These are phyloP conservation scores for Actinernus sp. DNA, from an alignment of 92 coral and sea anemone species.

Conservation along the genomic window DNA sequence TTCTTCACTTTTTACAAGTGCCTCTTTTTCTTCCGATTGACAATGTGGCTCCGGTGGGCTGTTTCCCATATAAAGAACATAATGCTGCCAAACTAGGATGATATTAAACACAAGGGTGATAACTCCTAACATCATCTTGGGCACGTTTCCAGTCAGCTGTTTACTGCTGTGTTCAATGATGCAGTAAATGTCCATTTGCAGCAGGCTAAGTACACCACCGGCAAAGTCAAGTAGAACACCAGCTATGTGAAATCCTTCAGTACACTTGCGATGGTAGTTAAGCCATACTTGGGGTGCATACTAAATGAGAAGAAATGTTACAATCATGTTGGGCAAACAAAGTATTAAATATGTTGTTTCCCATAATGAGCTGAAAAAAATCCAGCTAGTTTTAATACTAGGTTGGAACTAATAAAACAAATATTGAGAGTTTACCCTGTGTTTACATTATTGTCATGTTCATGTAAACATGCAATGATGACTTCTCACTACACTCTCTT, in stretches of 20 bases:
- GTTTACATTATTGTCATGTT: too few species aligned
- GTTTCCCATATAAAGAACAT: slow-evolving; percentile 44
- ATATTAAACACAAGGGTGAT: slow-evolving; percentile 73
- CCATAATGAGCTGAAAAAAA: too few species aligned
- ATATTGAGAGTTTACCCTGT: too few species aligned
- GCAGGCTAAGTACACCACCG: slow-evolving; percentile 83
- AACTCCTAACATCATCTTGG: slow-evolving; percentile 77
- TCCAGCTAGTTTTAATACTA: too few species aligned
- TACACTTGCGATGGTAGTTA: slow-evolving; percentile 84
- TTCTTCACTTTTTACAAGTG: slow-evolving; percentile 5
- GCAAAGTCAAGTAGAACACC: slow-evolving; percentile 85
- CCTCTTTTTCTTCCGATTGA: slow-evolving; percentile 23
- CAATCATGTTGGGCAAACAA: too few species aligned
- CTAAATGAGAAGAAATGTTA: slow-evolving; percentile 11
- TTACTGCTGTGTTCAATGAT: slow-evolving; percentile 72
- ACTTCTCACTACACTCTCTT: too few species aligned
- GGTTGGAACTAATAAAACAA: too few species aligned
- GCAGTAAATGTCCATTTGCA: slow-evolving; percentile 82
- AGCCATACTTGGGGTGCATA: slow-evolving; percentile 87
- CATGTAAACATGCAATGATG: too few species aligned
- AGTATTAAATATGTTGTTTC: too few species aligned
- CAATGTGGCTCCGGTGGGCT: slow-evolving; percentile 36
- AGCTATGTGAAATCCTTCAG: slow-evolving; percentile 83
- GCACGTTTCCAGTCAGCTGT: slow-evolving; percentile 86
- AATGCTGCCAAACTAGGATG: slow-evolving; percentile 75